Base-by-base conservation (phyloP, 2,888 invertebrate genomes). In the Ecliptopera silaceata region DNA sequence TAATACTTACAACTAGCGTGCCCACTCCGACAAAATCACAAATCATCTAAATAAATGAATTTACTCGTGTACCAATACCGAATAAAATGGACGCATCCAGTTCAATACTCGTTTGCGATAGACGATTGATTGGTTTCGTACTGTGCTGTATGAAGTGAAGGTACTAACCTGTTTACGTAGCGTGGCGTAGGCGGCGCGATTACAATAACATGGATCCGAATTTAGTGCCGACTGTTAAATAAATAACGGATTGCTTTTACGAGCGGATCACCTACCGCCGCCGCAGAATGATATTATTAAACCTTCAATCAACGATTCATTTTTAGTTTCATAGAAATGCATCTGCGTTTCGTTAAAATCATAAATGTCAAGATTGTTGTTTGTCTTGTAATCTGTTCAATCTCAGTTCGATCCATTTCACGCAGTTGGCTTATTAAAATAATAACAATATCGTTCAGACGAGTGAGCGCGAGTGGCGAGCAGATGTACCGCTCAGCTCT, bases 141-240 rank as follows among this genome's bases (percentile, higher is more conserved):
- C 20, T 29, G 43, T 39, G 48, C 6, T 26, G 26, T 8, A 6
- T 6, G 4, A 5, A 22, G 1, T 6, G 4, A 5, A 22, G 1
- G 1, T 22, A 22, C 22, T 6, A 12, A n/a, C 26, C 36, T 22
- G 12, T 22, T 18, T 12, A 12, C 41, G 20, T 12, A 20, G n/a
- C n/a, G n/a, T n/a, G n/a, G n/a, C n/a, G 53, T 49, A 48, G 52
- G 55, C 42, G 26, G 18, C 39, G 54, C 52, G 18, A 48, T 59
- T 61, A 52, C 52, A 55, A 44, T 54, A 56, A 44, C 57, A 63
- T 32, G 17, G 36, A 54, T 34, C 50, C 54, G 11, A 47, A 58
- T 63, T 54, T 54, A 60, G 61, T 41, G 18, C 46, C 31, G 38
- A 59, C 44, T 61, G 59, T 57, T 58, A 61, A 51, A 63, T 61